Base-by-base conservation (phyloP, 2,113 vertebrate genomes). In the Tyto alba region DNA sequence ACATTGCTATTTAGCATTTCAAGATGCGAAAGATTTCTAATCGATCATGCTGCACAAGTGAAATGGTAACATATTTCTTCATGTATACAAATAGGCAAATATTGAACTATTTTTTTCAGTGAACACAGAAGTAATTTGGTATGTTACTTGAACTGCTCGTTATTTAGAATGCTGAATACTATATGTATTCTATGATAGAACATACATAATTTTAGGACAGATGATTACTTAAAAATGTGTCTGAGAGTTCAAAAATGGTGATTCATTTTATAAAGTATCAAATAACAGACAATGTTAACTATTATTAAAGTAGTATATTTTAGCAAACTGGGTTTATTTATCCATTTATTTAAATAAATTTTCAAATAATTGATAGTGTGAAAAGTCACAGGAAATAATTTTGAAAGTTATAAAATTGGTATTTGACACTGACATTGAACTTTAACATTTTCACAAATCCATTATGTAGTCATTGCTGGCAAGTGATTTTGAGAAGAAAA, bases 1-100 rank as follows among this genome's bases (percentile, higher is more conserved):
- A 78, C 71, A 68, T 38, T 93, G 48, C 20, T 96, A 80, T 94
- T 97, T 97, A 95, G n/a, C 87, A 89, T 83, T 96, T 92, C 67
- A 96, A 79, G 55, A 93, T 43, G 10, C 32, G 50, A 93, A 93
- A 85, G 15, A 94, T 48, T 96, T 95, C 76, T 88, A 96, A 91
- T 92, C 48, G 50, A 74, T 94, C 83, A 76, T 91, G 69, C 55
- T 96, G 50, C 29, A 97, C 63, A 96, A 95, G 94, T 47, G n/a
- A 90, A 95, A 93, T 38, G 12, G 50, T 88, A 94, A 38, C 36
- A 32, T 95, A 84, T 80, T 76, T 97, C 88, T 73, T 85, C 38
- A 48, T 36, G 34, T 88, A 64, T 40, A 93, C 36, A 59, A 90
- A 80, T 64, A 96, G 60, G 52, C 40, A 91, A 84, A 92, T 92